Percentiles rank a stretch among this genome's conserved stretches.
Conservation (phyloP, 1,140 invertebrate genomes). For the Spodoptera litura region DNA sequence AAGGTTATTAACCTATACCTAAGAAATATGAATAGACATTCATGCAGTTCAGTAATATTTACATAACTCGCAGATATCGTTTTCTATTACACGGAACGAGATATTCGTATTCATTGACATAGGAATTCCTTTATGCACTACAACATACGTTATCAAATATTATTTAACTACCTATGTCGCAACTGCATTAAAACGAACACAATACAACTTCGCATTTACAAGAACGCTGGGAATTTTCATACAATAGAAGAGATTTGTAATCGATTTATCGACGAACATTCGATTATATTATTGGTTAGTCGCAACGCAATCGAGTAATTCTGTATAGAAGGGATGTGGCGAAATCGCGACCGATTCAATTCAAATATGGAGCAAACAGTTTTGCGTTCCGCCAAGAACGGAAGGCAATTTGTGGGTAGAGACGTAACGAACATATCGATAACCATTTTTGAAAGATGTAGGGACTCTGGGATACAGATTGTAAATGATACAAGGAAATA, state of each 20-base stretch:
- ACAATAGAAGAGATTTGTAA: constrained; percentile 42
- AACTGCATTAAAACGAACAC: constrained; percentile 11
- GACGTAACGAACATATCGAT: constrained; percentile 1
- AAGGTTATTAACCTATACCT: background rate
- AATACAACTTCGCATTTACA: constrained; percentile 13
- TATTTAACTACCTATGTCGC: constrained; percentile 1
- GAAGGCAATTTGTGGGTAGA: constrained; percentile 66
- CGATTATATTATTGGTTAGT: constrained; percentile 38
- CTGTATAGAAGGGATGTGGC: constrained; percentile 29
- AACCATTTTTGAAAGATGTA: background rate
- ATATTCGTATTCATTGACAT: too few species aligned
- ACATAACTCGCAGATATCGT: too few species aligned
- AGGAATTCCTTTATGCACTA: background rate
- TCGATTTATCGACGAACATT: constrained; percentile 39
- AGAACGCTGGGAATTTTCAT: constrained; percentile 30
- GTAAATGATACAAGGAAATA: too few species aligned
- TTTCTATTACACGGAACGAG: too few species aligned
- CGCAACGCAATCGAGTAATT: constrained; percentile 23
- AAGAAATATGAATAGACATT: too few species aligned
- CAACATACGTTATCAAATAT: background rate
- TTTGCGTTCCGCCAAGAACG: constrained; percentile 66
- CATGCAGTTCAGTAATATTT: too few species aligned
- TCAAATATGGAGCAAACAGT: constrained; percentile 60
- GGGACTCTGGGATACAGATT: too few species aligned
- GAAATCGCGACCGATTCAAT: constrained; percentile 56